Evolutionary conservation across 2,113 vertebrate genomes (phyloP).

Genomic region (Sylvietta virens): DNA sequence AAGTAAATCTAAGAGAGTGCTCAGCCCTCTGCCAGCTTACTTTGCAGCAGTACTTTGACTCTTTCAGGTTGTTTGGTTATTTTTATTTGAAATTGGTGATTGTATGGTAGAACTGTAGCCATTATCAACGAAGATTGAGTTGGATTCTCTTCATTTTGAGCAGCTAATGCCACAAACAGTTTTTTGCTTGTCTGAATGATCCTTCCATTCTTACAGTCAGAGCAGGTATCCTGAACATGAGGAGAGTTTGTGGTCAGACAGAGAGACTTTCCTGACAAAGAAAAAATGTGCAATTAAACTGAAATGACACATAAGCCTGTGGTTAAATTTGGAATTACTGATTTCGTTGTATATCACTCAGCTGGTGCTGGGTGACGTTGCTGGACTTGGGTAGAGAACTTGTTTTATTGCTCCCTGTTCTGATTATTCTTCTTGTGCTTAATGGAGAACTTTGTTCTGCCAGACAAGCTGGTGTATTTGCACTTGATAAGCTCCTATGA

Average conservation of each 20-base stretch:
- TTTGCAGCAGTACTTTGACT: background rate
- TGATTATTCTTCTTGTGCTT: background rate
- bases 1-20: slow-evolving; percentile 15
- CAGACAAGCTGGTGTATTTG: background rate
- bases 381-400: background rate
- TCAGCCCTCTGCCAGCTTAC: background rate
- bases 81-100: background rate
- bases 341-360: background rate
- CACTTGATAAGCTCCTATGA: background rate
- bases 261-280: background rate
- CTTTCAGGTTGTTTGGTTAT: background rate
- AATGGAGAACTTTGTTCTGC: slow-evolving; percentile 1
- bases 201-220: background rate
- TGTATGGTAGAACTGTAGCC: background rate
- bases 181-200: background rate
- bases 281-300: background rate
- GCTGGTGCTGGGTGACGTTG: background rate
- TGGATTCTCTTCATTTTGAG: background rate
- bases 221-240: background rate
- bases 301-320: background rate
- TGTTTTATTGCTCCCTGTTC: background rate
- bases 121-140: background rate
- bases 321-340: background rate
- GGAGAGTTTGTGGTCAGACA: background rate
- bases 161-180: background rate